Evolutionary conservation across 2,113 vertebrate species (phyloP).

Genomic region (Willisornis vidua): DNA sequence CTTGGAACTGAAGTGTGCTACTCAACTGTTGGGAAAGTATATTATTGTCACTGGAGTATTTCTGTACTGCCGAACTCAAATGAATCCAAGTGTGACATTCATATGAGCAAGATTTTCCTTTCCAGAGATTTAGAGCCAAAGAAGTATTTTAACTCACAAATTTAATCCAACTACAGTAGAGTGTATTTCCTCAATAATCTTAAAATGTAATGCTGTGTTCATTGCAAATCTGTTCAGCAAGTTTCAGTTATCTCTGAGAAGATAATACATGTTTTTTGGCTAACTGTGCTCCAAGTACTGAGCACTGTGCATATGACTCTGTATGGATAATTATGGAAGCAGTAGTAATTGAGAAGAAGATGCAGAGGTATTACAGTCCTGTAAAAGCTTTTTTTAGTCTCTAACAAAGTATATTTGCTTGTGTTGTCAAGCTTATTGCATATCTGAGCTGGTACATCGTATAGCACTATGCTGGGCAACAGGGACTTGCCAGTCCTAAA

Average conservation of each 20-base stretch:
- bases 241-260: background rate
- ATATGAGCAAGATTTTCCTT: background rate
- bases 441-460: background rate
- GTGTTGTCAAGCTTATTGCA: rapidly evolving
- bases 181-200: background rate
- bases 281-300: background rate
- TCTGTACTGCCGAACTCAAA: background rate
- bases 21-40: background rate
- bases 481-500: background rate
- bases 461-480: background rate
- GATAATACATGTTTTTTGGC: background rate
- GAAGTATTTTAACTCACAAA: background rate
- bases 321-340: background rate
- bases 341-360: background rate
- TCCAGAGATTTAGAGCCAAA: background rate
- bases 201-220: background rate
- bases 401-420: background rate
- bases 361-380: background rate
- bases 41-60: background rate
- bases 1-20: background rate
- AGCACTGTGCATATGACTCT: background rate
- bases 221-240: background rate
- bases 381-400: background rate
- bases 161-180: background rate
- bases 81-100: background rate